A percentile compares a stretch with the other conserved stretches of the same genome.
Conservation (phyloP, 2,888 invertebrate genomes). For the Cordilura impudica region DNA sequence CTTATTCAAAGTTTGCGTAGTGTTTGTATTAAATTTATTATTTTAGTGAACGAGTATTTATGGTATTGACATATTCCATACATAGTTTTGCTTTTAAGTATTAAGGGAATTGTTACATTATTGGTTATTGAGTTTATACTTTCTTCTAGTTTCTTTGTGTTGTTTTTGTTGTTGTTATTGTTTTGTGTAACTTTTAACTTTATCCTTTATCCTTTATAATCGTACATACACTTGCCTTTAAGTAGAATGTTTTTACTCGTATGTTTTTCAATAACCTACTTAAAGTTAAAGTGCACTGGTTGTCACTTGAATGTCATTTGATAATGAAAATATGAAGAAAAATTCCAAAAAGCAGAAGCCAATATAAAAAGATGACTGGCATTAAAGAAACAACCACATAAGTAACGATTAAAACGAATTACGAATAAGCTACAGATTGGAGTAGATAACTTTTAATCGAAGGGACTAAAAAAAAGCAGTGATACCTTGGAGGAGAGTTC, state of each 20-base stretch:
- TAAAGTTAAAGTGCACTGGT: conserved; percentile 30
- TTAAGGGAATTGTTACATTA: conserved; percentile 37
- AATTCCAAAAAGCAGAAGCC: neutral
- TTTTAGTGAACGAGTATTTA: neutral
- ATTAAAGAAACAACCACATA: too few species aligned
- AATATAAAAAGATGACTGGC: neutral
- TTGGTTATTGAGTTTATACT: conserved; percentile 41
- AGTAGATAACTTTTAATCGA: too few species aligned
- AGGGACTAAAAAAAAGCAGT: too few species aligned
- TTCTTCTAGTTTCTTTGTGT: too few species aligned
- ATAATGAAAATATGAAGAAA: neutral
- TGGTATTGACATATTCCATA: conserved; percentile 21
- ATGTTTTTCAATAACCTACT: conserved; percentile 47
- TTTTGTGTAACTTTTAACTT: neutral
- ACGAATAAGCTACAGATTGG: too few species aligned
- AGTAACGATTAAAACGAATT: too few species aligned
- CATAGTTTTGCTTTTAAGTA: conserved; percentile 51
- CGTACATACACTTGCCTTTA: conserved; percentile 16
- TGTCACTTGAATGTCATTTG: conserved; percentile 32
- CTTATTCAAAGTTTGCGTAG: neutral
- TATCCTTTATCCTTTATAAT: neutral
- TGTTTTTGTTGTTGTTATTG: too few species aligned
- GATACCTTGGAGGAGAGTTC: too few species aligned
- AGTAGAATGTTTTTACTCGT: conserved; percentile 18
- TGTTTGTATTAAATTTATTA: neutral